Evolutionary conservation across 2,797 vertebrate genomes (phyloP), one percentile per base, ranked within the genome.

Genomic region (Notamacropus eugenii): DNA sequence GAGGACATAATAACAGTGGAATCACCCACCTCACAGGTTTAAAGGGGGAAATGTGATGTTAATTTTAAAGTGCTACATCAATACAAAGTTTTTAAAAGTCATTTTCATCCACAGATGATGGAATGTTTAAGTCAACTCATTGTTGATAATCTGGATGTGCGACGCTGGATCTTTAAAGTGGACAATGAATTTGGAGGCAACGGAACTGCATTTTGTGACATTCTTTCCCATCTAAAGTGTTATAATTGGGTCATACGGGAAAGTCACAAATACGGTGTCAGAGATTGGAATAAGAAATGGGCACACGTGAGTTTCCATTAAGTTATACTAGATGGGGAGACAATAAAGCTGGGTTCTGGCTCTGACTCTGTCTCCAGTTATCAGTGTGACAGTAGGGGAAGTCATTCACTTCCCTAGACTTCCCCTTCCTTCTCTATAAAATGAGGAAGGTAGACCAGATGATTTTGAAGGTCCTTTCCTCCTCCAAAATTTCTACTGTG

Each of bases 111-210:
- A 28, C 97, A 99, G 99, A 98, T 99, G 98, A 96, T 99, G 24
- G 96, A 98, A 4, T 98, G 97, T 13, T 98, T 99, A 95, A 98
- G 99, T 87, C 98, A 98, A 96, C 98, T 99, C 46, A 92, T 99
- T 94, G 34, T 97, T 1, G 98, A 99, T 93, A 98, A 99, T 54
- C 59, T 98, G 93, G 97, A 98, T 4, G 99, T 99, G 97, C 97
- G 91, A 67, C 99, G 99, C 90, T 99, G 99, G 99, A 95, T 99
- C 92, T 99, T 99, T 95, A 99, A 99, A 98, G 98, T 98, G 96
- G 99, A 99, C 74, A 96, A 96, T 0, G 99, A 99, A 93, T 97
- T 96, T 3, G 98, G 98, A 93, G 99, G 99, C 28, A 97, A 98
- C 0, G 99, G 99, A 90, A 99, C 98, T 1, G 99, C 99, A 0